Evolutionary conservation across 2,888 invertebrate species (phyloP).

Genomic region (Sisyra nigra): DNA sequence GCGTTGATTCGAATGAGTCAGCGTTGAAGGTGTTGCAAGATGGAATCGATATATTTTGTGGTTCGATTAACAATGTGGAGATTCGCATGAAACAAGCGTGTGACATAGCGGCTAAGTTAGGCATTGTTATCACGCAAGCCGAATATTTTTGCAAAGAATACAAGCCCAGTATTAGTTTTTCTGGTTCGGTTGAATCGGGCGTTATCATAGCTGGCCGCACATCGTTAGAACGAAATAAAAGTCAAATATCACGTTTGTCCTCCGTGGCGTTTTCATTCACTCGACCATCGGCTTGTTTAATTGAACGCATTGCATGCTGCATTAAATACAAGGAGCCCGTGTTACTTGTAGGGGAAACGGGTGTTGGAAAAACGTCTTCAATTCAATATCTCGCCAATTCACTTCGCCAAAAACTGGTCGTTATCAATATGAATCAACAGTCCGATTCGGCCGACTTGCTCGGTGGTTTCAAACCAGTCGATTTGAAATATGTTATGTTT

Average conservation of each 20-base stretch:
- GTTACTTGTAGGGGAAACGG: slow-evolving; percentile 92
- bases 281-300: slow-evolving; percentile 56
- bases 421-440: slow-evolving; percentile 98
- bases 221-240: slow-evolving; percentile 25
- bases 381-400: slow-evolving; percentile 81
- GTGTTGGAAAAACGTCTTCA: slow-evolving; percentile 93
- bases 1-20: slow-evolving; percentile 50
- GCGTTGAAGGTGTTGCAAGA: slow-evolving; percentile 66
- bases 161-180: slow-evolving; percentile 57
- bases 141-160: slow-evolving; percentile 63
- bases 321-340: slow-evolving; percentile 76
- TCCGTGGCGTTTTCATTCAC: slow-evolving; percentile 57
- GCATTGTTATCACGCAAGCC: slow-evolving; percentile 65
- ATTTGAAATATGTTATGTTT: slow-evolving; percentile 64
- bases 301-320: slow-evolving; percentile 81
- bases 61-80: slow-evolving; percentile 49
- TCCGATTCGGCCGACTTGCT: slow-evolving; percentile 93
- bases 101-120: slow-evolving; percentile 63
- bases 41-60: slow-evolving; percentile 82
- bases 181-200: slow-evolving; percentile 19
- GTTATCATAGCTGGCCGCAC: slow-evolving; percentile 58
- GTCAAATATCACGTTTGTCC: neutral
- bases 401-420: slow-evolving; percentile 70
- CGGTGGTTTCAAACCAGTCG: slow-evolving; percentile 94
- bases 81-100: slow-evolving; percentile 50